These are phyloP conservation scores for Natator depressus DNA, from an alignment of 2,113 vertebrate genomes.

Conservation along the genomic window DNA sequence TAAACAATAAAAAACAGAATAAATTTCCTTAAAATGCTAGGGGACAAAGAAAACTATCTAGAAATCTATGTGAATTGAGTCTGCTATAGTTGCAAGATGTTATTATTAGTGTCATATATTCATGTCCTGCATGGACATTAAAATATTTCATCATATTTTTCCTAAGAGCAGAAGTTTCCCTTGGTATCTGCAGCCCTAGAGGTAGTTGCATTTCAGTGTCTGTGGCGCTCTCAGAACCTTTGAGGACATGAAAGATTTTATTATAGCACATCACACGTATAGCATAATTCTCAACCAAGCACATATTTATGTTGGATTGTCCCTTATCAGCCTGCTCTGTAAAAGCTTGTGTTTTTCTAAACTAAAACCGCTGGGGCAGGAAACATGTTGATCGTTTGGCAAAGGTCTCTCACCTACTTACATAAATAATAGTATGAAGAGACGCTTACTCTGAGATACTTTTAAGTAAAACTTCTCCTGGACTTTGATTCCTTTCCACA, in stretches of 20 bases:
- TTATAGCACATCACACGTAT: background rate
- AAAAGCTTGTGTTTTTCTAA: background rate
- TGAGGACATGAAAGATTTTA: background rate
- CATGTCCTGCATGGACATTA: background rate
- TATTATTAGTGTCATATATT: background rate
- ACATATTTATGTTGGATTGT: background rate
- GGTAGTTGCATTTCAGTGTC: background rate
- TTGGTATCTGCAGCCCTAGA: background rate
- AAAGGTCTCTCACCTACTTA: background rate
- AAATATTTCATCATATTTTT: background rate
- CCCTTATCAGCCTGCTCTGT: background rate
- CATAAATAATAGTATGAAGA: background rate
- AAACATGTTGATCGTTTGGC: background rate
- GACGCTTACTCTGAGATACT: background rate
- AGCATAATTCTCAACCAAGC: background rate
- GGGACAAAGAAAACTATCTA: background rate
- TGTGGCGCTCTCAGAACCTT: background rate
- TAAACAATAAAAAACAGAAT: accelerated
- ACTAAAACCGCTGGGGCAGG: background rate
- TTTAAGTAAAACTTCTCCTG: background rate
- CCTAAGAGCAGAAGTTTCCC: background rate
- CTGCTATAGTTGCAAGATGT: background rate
- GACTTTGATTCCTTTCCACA: background rate
- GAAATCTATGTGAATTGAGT: background rate
- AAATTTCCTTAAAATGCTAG: background rate